Evolutionary conservation across 1,140 invertebrate species (phyloP), one percentile per base, ranked within the genome.

Genomic region (Cydia fagiglandana): DNA sequence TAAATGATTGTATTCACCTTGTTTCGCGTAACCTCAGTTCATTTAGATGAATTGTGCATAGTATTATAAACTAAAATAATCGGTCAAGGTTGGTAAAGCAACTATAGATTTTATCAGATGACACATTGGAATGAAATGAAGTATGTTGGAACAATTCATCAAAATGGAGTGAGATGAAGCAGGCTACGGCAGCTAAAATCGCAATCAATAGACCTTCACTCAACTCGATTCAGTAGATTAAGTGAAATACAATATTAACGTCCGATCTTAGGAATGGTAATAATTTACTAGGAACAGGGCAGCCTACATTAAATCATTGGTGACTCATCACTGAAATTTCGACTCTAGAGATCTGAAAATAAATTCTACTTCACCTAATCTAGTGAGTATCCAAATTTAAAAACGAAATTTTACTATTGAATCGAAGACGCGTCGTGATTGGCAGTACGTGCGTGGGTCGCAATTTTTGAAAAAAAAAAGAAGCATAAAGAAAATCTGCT

Each of bases 231-330:
- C 86, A 91, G 87, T 91, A 88, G 88, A 90, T 93, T 93, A 91
- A 82, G 82, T 84, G 83, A 88, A 90, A 86, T 81, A 85, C 81
- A 89, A 85, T 70, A 77, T 78, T 74, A 74, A 70, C 77, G 79
- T 82, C 79, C 80, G 83, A 86, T 85, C 83, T 85, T 82, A 90
- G 80, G 81, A 81, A 83, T 84, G 82, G 84, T 82, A 86, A 86
- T 84, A 88, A 90, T 89, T 88, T 88, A 89, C 83, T 93, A 93
- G 91, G 91, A 93, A 93, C 91, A 89, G 85, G 78, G 81, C 81
- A 88, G 86, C 88, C 86, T 91, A 91, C 87, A 85, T 85, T 86
- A 91, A 90, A 88, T 91, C 89, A 91, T 93, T 91, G 91, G 90
- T 87, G 90, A 90, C 82, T 78, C 79, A 91, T 91, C 89, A 93